Conservation (phyloP, 2,797 vertebrate species). For the Sebastes taczanowskii region DNA sequence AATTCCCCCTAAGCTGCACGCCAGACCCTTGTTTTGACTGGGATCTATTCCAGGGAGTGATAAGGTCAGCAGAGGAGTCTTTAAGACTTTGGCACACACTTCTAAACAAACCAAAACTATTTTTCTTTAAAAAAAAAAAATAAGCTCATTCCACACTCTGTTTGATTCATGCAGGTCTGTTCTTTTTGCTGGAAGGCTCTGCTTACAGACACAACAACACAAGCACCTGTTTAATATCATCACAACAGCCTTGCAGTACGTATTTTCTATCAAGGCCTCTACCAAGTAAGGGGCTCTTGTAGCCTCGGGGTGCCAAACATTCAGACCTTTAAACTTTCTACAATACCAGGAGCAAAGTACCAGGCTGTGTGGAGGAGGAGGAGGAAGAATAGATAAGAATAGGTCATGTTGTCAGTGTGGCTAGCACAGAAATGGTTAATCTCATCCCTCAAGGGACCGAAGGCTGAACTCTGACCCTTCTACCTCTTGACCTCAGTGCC, state of each 20-base stretch:
- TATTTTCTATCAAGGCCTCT: slow-evolving; percentile 1
- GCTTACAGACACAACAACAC: slow-evolving; percentile 2
- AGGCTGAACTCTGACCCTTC: background rate
- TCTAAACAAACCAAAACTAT: slow-evolving; percentile 18
- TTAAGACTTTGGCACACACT: background rate
- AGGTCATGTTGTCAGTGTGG: background rate
- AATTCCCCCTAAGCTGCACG: background rate
- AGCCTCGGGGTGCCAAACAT: background rate
- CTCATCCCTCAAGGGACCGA: background rate
- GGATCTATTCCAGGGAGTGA: slow-evolving; percentile 37
- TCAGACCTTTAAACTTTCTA: background rate
- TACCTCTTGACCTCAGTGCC: slow-evolving; percentile 5
- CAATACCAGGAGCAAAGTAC: background rate
- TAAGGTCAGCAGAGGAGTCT: slow-evolving; percentile 26
- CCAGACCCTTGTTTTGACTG: slow-evolving; percentile 41
- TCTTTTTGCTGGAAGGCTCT: background rate
- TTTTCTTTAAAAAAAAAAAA: background rate
- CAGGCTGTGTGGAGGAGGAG: background rate
- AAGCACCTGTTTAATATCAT: background rate
- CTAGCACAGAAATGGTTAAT: slow-evolving; percentile 3
- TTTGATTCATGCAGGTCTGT: background rate
- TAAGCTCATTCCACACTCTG: background rate
- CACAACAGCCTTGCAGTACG: background rate
- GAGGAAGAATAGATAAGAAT: background rate
- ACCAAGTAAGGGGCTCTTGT: background rate